Evolutionary conservation across 2,888 invertebrate genomes (phyloP).

Genomic region (Mythimna impura): DNA sequence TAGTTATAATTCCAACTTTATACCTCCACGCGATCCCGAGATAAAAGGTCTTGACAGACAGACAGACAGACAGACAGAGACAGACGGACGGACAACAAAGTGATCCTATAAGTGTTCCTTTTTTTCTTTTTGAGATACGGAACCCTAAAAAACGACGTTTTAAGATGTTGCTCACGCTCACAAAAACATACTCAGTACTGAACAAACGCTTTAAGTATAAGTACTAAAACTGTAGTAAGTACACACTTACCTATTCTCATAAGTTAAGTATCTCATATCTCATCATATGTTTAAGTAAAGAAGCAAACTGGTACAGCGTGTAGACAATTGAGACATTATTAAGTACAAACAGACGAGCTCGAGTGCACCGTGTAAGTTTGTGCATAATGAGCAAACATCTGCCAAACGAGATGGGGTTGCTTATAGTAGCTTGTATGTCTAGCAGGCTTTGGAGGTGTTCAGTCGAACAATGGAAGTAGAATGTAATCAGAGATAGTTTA

Average conservation of each 20-base stretch:
- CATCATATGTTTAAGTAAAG: not conserved
- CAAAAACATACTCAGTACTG: not conserved
- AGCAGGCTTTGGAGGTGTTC: not conserved
- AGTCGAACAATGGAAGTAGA: no score
- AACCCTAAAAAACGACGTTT: no score
- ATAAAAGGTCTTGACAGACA: no score
- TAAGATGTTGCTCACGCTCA: no score
- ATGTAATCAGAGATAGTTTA: no score
- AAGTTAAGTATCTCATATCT: not conserved
- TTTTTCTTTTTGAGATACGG: no score
- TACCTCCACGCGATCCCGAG: no score
- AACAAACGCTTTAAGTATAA: not conserved
- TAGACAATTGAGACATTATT: slow-evolving; percentile 58
- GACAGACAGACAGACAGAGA: no score
- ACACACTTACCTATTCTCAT: not conserved
- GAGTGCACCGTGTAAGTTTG: slow-evolving; percentile 41
- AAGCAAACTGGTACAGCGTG: slow-evolving; percentile 4
- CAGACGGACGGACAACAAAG: no score
- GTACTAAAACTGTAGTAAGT: not conserved
- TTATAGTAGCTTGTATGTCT: not conserved
- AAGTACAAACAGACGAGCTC: slow-evolving; percentile 52
- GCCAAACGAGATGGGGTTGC: not conserved
- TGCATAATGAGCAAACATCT: slow-evolving; percentile 43
- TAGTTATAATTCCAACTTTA: no score
- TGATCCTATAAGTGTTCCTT: no score